These are phyloP conservation scores for Neosilurus hyrtlii DNA, from an alignment of 2,797 vertebrate genomes.

Conservation along the genomic window DNA sequence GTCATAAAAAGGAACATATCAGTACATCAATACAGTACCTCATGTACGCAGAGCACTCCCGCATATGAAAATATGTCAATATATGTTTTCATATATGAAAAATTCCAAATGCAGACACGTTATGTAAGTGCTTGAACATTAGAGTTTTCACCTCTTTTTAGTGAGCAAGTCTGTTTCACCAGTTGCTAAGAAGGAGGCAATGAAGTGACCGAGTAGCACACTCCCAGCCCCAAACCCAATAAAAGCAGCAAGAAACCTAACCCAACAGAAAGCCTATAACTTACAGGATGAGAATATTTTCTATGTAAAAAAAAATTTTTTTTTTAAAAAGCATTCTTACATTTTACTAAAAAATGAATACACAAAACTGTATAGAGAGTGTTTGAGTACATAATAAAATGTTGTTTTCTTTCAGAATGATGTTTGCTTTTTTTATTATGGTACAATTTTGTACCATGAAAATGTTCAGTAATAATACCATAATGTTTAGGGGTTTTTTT, in stretches of 20 bases:
- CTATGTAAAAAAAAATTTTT: not conserved
- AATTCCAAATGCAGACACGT: not conserved
- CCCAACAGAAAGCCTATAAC: not conserved
- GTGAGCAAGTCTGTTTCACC: slow-evolving; percentile 48
- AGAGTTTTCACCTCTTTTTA: slow-evolving; percentile 40
- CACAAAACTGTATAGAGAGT: not conserved
- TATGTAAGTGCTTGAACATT: not conserved
- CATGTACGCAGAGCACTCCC: not conserved
- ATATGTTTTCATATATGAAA: not conserved
- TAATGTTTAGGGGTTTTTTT: too few relatives aligned
- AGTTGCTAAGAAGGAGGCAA: slow-evolving; percentile 56
- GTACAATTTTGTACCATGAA: too few relatives aligned
- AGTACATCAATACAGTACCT: not conserved
- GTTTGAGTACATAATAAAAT: slow-evolving; percentile 18
- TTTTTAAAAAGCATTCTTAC: not conserved
- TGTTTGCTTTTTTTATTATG: not conserved
- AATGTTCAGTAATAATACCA: too few relatives aligned
- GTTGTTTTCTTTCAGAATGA: not conserved
- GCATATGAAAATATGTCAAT: too few relatives aligned
- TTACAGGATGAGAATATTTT: not conserved
- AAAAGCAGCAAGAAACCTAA: slow-evolving; percentile 65
- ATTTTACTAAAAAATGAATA: not conserved
- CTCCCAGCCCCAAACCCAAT: slow-evolving; percentile 48
- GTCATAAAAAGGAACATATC: not conserved
- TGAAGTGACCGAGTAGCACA: slow-evolving; percentile 49